A percentile compares a stretch with the other conserved stretches of the same genome.
Conservation (phyloP, 2,888 invertebrate species). For the Ormyrus labotus region DNA sequence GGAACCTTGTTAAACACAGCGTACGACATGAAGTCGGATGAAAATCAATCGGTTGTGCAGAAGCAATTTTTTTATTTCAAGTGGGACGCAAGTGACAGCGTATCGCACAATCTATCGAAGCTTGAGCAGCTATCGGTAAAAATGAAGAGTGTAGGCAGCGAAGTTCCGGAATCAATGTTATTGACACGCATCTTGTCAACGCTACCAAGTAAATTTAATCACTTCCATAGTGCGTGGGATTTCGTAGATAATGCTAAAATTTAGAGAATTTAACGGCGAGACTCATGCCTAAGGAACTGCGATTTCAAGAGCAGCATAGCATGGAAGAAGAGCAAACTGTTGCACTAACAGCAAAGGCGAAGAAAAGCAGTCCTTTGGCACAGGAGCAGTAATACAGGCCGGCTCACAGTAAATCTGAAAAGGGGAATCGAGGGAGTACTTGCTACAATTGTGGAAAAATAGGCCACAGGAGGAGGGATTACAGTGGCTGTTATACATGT, state of each 20-base stretch:
- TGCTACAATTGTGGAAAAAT: too few relatives aligned
- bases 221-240: conserved; percentile 58
- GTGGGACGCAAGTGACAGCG: conserved; percentile 28
- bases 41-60: neutral
- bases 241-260: neutral
- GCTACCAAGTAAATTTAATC: conserved; percentile 28
- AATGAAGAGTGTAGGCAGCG: conserved; percentile 56
- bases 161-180: conserved; percentile 57
- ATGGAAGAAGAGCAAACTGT: neutral
- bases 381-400: neutral
- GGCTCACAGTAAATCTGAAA: neutral
- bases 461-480: neutral
- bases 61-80: neutral
- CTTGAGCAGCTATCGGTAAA: conserved; percentile 56
- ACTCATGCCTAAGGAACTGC: conserved; percentile 20
- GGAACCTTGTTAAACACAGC: neutral
- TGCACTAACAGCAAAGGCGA: neutral
- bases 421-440: neutral
- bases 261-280: neutral
- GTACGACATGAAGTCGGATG: neutral
- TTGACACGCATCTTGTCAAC: conserved; percentile 51
- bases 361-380: neutral
- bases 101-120: conserved; percentile 52
- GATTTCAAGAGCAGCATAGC: neutral
- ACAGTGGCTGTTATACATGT: neutral